These are phyloP conservation scores for Callaeas wilsoni DNA, from an alignment of 2,113 vertebrate species.

Conservation along the genomic window DNA sequence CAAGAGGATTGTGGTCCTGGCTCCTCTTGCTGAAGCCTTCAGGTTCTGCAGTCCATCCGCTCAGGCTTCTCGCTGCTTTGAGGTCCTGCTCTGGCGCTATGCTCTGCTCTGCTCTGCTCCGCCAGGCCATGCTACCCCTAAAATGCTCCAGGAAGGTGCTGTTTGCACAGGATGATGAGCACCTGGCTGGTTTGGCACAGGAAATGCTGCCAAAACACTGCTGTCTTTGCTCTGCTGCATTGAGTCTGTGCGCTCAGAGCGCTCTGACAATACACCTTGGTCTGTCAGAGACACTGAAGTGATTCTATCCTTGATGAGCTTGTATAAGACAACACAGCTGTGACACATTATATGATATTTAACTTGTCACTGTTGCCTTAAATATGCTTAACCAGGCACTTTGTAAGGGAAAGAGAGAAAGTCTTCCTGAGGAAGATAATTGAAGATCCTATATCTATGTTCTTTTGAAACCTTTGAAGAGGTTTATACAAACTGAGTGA, in stretches of 20 bases:
- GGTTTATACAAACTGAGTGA: not conserved
- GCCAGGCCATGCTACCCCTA: not conserved
- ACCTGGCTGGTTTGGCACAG: not conserved
- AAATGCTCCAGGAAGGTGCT: not conserved
- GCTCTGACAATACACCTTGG: not conserved
- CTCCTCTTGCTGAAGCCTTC: not conserved
- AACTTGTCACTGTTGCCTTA: not conserved
- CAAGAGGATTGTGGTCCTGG: not conserved
- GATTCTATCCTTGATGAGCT: not conserved
- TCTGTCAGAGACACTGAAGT: not conserved
- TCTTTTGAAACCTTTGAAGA: not conserved
- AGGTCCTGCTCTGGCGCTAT: not conserved
- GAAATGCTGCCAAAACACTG: not conserved
- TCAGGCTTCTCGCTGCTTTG: not conserved
- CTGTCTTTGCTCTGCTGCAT: not conserved
- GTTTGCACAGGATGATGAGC: not conserved
- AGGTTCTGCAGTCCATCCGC: rapidly evolving
- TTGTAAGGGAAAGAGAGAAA: not conserved
- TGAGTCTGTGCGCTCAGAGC: not conserved
- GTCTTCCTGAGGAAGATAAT: not conserved
- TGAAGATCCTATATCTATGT: not conserved
- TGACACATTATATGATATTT: not conserved
- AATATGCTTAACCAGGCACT: not conserved
- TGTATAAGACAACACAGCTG: not conserved
- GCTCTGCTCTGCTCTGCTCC: not conserved